A percentile compares a stretch with the other conserved stretches of the same genome.
phyloP scores from a whole-genome alignment of 2,797 vertebrate genomes.

The Calcarius lapponicus region DNA sequence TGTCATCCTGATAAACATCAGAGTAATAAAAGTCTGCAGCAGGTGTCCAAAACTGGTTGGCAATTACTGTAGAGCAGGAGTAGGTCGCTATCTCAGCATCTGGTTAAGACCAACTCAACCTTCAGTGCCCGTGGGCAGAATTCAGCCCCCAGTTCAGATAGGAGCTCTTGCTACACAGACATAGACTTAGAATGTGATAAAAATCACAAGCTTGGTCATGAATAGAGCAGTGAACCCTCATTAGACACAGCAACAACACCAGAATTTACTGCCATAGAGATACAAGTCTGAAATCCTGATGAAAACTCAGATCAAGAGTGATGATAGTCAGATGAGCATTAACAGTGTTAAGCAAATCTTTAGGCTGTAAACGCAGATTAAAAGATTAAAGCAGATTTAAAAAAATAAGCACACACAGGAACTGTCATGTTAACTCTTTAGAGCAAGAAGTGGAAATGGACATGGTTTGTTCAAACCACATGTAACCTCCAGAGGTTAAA shows the following conservation, averaged over 20 bases:
- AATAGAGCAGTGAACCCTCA: slow-evolving; percentile 1
- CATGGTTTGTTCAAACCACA: not conserved
- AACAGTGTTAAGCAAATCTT: slow-evolving; percentile 32
- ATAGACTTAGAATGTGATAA: slow-evolving; percentile 3
- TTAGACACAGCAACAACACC: slow-evolving; percentile 31
- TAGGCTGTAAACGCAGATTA: not conserved
- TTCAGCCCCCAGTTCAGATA: not conserved
- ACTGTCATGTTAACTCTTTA: not conserved
- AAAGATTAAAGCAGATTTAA: slow-evolving; percentile 11
- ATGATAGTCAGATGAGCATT: slow-evolving; percentile 17
- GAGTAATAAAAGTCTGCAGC: not conserved
- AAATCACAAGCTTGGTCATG: not conserved
- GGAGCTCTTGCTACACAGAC: not conserved
- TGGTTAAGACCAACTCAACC: not conserved
- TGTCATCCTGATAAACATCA: not conserved
- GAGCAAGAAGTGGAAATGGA: not conserved
- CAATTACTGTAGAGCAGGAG: not conserved
- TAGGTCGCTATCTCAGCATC: not conserved
- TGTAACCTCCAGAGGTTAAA: not conserved
- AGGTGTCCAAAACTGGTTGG: not conserved
- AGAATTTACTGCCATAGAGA: slow-evolving; percentile 18
- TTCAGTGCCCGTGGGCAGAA: not conserved
- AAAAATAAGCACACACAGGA: not conserved
- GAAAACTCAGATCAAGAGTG: slow-evolving; percentile 45
- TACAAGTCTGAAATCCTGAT: slow-evolving; percentile 1